A percentile compares a stretch with the other conserved stretches of the same genome.
phyloP scores from a whole-genome alignment of 2,888 invertebrate genomes.

The Bibio marci region DNA sequence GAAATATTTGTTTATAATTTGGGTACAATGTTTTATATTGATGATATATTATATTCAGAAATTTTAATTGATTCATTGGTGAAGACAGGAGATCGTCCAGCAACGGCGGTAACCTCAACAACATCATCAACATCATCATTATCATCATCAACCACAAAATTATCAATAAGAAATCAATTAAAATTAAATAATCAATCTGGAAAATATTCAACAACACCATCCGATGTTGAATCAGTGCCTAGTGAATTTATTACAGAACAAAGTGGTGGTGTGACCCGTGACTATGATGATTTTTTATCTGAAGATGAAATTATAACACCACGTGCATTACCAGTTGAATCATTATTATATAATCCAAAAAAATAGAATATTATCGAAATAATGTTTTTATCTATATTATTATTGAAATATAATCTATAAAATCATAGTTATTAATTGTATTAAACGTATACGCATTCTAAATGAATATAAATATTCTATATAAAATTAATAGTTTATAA shows the following conservation, averaged over 20 bases:
- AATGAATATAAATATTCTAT: too few relatives aligned
- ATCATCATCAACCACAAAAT: not conserved
- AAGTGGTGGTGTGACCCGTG: slow-evolving; percentile 16
- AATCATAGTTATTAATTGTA: too few relatives aligned
- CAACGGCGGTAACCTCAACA: slow-evolving; percentile 8
- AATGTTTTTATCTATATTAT: too few relatives aligned
- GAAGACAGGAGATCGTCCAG: slow-evolving; percentile 11
- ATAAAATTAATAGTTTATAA: too few relatives aligned
- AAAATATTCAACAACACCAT: slow-evolving; percentile 12
- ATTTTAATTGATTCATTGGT: slow-evolving; percentile 22
- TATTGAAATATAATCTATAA: too few relatives aligned
- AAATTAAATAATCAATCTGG: slow-evolving; percentile 10
- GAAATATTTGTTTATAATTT: slow-evolving; percentile 46
- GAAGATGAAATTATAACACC: slow-evolving; percentile 28
- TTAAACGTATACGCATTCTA: too few relatives aligned
- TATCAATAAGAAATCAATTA: not conserved
- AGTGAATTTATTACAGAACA: slow-evolving; percentile 23
- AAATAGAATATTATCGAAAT: too few relatives aligned
- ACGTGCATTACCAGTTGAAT: slow-evolving; percentile 27
- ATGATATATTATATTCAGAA: slow-evolving; percentile 36
- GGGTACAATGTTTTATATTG: slow-evolving; percentile 45
- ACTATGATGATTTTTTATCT: slow-evolving; percentile 8
- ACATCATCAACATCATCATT: slow-evolving; percentile 4
- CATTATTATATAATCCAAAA: slow-evolving; percentile 23
- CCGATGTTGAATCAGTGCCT: slow-evolving; percentile 27